phyloP scores from a whole-genome alignment of 2,888 invertebrate genomes.

The Polydrusus cervinus region DNA sequence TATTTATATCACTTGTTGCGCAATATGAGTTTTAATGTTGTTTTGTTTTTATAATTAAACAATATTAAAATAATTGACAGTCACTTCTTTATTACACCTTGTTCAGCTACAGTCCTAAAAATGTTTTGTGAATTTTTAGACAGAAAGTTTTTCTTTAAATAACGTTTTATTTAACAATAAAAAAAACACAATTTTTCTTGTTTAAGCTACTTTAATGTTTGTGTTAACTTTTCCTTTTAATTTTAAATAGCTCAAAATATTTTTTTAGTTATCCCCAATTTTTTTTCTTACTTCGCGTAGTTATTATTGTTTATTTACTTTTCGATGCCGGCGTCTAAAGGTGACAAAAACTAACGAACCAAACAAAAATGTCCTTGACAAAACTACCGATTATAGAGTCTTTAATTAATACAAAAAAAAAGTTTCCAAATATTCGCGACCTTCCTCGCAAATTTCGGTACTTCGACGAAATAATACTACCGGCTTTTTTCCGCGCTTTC shows the following conservation, averaged over 20 bases:
- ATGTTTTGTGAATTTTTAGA: no score
- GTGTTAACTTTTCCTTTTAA: no score
- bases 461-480: conserved; percentile 30
- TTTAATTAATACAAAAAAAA: not conserved
- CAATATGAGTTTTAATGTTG: no score
- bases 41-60: no score
- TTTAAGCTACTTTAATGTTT: no score
- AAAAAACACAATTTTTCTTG: no score
- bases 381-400: not conserved
- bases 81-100: no score
- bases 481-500: conserved; percentile 50
- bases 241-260: no score
- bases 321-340: not conserved
- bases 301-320: not conserved
- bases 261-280: not conserved
- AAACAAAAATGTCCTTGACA: conserved; percentile 22
- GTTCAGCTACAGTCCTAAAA: no score
- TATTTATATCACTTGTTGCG: conserved; percentile 1
- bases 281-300: not conserved
- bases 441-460: conserved; percentile 24
- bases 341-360: not conserved
- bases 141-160: no score
- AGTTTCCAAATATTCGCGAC: conserved; percentile 18
- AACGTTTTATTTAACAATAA: no score
- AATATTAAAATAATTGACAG: no score